These are phyloP conservation scores for Geopemphigus sp. DNA, from an alignment of 1,140 invertebrate genomes.

Conservation along the genomic window DNA sequence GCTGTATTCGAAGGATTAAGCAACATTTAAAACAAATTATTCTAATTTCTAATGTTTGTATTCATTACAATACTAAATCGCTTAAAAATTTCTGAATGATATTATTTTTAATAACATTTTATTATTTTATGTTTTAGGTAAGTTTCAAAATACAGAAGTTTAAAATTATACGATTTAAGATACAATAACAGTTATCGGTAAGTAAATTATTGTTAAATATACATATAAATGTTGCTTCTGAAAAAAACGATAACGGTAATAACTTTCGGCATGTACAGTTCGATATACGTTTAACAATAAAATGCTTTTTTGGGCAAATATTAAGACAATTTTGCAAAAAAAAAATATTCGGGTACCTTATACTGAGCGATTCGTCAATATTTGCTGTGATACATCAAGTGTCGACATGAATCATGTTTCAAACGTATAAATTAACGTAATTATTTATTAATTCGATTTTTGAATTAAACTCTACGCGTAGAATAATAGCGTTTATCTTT, in stretches of 20 bases:
- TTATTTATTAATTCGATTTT: no score
- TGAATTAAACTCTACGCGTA: no score
- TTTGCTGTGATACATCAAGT: neutral
- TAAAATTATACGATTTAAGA: neutral
- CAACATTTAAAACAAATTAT: no score
- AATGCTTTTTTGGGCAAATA: neutral
- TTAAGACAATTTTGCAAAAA: constrained; percentile 2
- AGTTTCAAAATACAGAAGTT: neutral
- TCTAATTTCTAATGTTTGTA: no score
- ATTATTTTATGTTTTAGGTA: constrained; percentile 9
- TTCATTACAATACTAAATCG: no score
- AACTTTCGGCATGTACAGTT: neutral
- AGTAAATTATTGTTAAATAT: neutral
- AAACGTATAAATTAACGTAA: no score
- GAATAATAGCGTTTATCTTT: no score
- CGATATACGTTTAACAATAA: neutral
- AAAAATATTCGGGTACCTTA: neutral
- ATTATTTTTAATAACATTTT: neutral
- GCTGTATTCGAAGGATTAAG: no score
- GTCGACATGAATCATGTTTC: neutral
- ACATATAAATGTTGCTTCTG: neutral
- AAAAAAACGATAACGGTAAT: neutral
- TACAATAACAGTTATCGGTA: neutral
- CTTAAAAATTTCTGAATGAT: no score
- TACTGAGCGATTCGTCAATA: no score